Conservation (phyloP, 2,113 vertebrate genomes). For the Poecilia latipinna region DNA sequence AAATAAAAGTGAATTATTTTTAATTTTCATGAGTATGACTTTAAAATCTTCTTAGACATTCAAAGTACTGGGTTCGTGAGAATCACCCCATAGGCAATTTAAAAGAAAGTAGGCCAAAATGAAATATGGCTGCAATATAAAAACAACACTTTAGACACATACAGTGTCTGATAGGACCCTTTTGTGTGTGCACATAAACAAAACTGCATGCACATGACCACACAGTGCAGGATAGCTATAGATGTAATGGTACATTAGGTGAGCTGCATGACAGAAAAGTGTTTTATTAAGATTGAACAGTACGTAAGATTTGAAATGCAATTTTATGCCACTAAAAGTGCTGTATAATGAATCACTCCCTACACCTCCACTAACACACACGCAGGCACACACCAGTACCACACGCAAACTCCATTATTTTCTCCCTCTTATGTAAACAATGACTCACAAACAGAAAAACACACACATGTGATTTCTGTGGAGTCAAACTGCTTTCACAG, state of each 20-base stretch:
- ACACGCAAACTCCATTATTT: background rate
- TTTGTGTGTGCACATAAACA: constrained; percentile 55
- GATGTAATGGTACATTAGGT: constrained; percentile 65
- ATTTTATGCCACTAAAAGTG: constrained; percentile 57
- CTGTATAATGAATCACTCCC: constrained; percentile 54
- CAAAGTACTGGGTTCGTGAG: too few relatives aligned
- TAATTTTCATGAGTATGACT: too few relatives aligned
- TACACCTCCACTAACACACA: too few relatives aligned
- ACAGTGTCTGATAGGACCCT: constrained; percentile 69
- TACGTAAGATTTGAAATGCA: constrained; percentile 58
- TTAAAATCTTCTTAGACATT: too few relatives aligned
- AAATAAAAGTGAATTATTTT: too few relatives aligned
- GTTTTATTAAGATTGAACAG: constrained; percentile 73
- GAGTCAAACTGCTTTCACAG: constrained; percentile 42
- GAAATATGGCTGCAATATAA: constrained; percentile 85
- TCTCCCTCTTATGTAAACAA: constrained; percentile 1
- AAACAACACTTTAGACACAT: constrained; percentile 80
- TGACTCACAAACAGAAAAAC: constrained; percentile 29
- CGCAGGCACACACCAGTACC: too few relatives aligned
- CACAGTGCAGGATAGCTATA: constrained; percentile 41
- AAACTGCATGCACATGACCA: constrained; percentile 22
- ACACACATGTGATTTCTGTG: constrained; percentile 3
- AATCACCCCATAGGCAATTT: constrained; percentile 83
- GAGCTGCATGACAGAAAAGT: constrained; percentile 59
- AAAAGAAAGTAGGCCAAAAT: constrained; percentile 82